A percentile compares a stretch with the other conserved stretches of the same genome.
Evolutionary conservation across 2,888 invertebrate species (phyloP).

Genomic region (Meteorus cinctellus): DNA sequence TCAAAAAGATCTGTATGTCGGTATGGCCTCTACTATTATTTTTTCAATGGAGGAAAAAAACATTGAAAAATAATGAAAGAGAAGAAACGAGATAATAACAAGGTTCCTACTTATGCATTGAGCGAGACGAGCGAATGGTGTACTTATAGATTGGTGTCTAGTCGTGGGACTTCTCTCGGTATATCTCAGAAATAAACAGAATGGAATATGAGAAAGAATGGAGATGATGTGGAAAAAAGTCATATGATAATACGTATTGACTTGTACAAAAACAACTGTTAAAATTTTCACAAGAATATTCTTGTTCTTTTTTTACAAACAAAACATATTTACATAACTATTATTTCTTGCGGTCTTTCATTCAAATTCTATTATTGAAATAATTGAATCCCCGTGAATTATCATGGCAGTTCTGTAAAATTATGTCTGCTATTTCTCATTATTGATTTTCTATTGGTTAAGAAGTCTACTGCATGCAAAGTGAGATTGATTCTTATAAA

Average conservation of each 20-base stretch:
- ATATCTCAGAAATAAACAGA: background rate
- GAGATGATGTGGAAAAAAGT: background rate
- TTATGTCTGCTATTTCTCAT: background rate
- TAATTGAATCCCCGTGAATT: background rate
- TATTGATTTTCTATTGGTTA: background rate
- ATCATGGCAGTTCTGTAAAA: background rate
- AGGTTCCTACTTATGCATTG: slow-evolving; percentile 42
- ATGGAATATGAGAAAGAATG: background rate
- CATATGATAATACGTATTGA: background rate
- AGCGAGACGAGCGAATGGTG: slow-evolving; percentile 45
- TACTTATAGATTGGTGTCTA: slow-evolving; percentile 10
- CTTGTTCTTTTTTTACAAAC: background rate
- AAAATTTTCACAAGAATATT: background rate
- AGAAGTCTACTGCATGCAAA: background rate
- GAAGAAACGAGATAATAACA: slow-evolving; percentile 32
- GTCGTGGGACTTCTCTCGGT: slow-evolving; percentile 29
- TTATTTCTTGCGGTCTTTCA: background rate
- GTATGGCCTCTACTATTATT: background rate
- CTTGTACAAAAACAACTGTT: background rate
- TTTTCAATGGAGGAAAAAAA: slow-evolving; percentile 15
- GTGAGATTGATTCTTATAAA: background rate
- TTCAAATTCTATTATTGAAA: background rate
- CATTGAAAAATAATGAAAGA: background rate
- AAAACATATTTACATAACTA: background rate
- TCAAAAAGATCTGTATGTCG: background rate